phyloP scores from a whole-genome alignment of 23 tunicate genomes.

The Trididemnum clinides region DNA sequence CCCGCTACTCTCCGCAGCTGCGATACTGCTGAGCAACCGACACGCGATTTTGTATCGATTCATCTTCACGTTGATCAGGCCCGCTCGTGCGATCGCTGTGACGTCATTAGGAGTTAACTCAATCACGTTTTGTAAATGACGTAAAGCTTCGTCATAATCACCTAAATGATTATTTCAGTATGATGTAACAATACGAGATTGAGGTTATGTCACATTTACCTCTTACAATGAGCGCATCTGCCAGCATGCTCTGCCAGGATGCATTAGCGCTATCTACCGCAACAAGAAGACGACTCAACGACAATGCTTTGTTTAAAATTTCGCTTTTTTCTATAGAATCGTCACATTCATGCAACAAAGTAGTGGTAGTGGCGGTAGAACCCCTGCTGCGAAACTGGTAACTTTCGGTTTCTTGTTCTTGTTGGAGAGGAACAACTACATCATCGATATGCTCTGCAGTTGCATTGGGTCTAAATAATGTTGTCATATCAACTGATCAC shows the following conservation, averaged over 20 bases:
- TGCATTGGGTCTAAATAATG: constrained; percentile 27
- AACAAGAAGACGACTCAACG: constrained; percentile 53
- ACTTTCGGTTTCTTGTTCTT: background rate
- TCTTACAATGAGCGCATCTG: constrained; percentile 82
- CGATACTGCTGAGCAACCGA: constrained; percentile 40
- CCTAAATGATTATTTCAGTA: constrained; percentile 23
- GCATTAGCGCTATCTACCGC: constrained; percentile 52
- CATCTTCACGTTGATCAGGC: constrained; percentile 78
- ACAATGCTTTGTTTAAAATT: constrained; percentile 40
- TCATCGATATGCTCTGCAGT: constrained; percentile 37
- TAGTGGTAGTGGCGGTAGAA: constrained; percentile 41
- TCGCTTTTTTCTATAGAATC: constrained; percentile 75
- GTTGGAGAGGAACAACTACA: constrained; percentile 24
- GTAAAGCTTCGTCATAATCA: constrained; percentile 78
- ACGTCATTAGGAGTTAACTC: constrained; percentile 73
- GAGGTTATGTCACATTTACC: too few species aligned
- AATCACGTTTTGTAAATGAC: constrained; percentile 73
- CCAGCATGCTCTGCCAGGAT: constrained; percentile 79
- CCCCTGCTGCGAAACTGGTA: constrained; percentile 34
- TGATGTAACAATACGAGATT: background rate
- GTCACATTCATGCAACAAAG: constrained; percentile 46
- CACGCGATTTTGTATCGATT: constrained; percentile 53
- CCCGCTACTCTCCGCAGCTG: constrained; percentile 43
- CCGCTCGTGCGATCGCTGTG: constrained; percentile 86
- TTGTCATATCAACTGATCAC: too few species aligned